Evolutionary conservation across 2,113 vertebrate species (phyloP).

Genomic region (Zootoca vivipara): DNA sequence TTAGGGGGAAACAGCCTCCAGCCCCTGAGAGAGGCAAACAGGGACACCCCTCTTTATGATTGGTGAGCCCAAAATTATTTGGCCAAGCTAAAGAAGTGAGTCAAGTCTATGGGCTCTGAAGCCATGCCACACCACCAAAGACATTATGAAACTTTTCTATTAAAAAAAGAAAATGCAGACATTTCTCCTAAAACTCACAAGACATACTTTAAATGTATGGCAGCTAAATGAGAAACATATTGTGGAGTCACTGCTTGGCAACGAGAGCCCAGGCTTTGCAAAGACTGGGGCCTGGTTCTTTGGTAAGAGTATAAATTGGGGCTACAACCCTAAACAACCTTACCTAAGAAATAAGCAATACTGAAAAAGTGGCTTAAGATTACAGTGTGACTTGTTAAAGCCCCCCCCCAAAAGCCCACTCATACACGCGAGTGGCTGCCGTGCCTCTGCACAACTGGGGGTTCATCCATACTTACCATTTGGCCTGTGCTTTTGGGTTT

Average conservation of each 20-base stretch:
- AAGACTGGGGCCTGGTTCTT: not conserved
- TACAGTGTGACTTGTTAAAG: too few species aligned
- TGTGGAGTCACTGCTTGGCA: not conserved
- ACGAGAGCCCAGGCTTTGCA: too few species aligned
- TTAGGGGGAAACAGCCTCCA: not conserved
- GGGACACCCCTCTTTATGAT: not conserved
- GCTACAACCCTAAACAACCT: too few species aligned
- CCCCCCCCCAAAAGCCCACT: too few species aligned
- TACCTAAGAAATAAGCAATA: too few species aligned
- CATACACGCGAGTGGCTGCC: too few species aligned
- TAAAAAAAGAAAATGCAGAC: not conserved
- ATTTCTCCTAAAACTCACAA: not conserved
- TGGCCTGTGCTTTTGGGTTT: too few species aligned
- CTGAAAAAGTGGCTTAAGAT: too few species aligned
- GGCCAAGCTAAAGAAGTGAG: not conserved
- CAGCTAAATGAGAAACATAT: not conserved
- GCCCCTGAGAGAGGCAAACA: not conserved
- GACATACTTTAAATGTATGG: not conserved
- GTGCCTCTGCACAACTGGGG: too few species aligned
- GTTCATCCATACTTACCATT: too few species aligned
- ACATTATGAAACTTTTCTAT: not conserved
- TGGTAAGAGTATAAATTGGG: too few species aligned
- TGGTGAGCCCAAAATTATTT: not conserved
- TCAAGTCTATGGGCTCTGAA: not conserved
- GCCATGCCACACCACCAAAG: slow-evolving; percentile 2